Evolutionary conservation across 2,888 invertebrate genomes (phyloP), one percentile per base, ranked within the genome.

Genomic region (Polyommatus iphigenia): DNA sequence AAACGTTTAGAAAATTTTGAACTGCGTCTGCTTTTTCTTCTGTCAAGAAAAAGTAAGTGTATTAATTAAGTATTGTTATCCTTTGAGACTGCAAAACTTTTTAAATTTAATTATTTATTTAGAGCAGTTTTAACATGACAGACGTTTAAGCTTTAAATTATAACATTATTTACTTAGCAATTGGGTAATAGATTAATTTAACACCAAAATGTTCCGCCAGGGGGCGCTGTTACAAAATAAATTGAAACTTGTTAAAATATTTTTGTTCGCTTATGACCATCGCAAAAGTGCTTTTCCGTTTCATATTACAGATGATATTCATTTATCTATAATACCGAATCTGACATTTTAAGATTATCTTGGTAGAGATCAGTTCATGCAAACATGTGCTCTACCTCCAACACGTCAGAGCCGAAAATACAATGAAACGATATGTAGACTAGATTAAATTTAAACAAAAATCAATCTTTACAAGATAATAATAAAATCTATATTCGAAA

Each of bases 301-400:
- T 62, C 4, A 62, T 20, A 62, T 24, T 62, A 62, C 62, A 62
- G 62, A 24, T 62, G 62, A 76, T 59, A 76, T 76, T 62, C 62
- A 62, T 76, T 62, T 20, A 8, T 41, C 62, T 24, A 1, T 36
- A 76, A 36, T 59, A 62, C 24, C 67, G 5, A 67, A 32, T 67
- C 67, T 29, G 29, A 67, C 67, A 32, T 6, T 67, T 29, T 29
- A 67, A 67, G 24, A 29, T 67, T 18, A 67, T 32, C 15, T 29
- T 29, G 29, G 18, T 29, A 32, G 29, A 67, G 15, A 67, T 67
- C 3, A 18, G 67, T 18, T 29, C 29, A 29, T 29, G 2, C 15
- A 29, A 67, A 32, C 0, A 32, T 2, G 6, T 2, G 15, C 29
- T 67, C 29, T 67, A 29, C 15, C 15, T 6, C 8, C 29, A 67